Evolutionary conservation across 2,888 invertebrate species (phyloP).

Genomic region (Aleiodes testaceus): DNA sequence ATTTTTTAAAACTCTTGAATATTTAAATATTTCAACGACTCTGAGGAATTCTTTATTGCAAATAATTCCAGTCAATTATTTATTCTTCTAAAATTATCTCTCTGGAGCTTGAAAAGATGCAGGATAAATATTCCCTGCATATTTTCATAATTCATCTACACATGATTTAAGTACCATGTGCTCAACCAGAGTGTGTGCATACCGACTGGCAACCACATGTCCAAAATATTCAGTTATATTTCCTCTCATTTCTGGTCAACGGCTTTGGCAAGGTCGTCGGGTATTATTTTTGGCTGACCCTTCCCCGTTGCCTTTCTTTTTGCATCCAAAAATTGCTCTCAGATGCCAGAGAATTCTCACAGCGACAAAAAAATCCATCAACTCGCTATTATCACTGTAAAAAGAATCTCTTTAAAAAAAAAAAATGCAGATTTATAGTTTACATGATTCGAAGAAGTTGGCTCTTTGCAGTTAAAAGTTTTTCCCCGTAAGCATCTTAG

Average conservation of each 20-base stretch:
- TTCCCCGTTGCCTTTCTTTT: not conserved
- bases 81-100: too few species aligned
- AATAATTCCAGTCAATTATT: too few species aligned
- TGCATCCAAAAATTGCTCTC: not conserved
- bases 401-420: not conserved
- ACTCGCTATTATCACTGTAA: not conserved
- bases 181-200: not conserved
- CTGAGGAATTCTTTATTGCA: too few species aligned
- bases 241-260: slow-evolving; percentile 9
- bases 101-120: not conserved
- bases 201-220: slow-evolving; percentile 11
- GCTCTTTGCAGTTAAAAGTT: slow-evolving; percentile 27
- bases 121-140: not conserved
- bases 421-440: too few species aligned
- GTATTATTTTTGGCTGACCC: slow-evolving; percentile 20
- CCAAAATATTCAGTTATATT: not conserved
- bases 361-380: too few species aligned
- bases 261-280: slow-evolving; percentile 18
- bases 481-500: slow-evolving; percentile 33
- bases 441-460: too few species aligned
- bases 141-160: not conserved
- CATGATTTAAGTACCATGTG: slow-evolving; percentile 5
- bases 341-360: too few species aligned
- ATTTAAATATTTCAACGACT: not conserved
- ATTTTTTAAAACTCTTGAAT: not conserved